phyloP scores from a whole-genome alignment of 1,140 invertebrate genomes.

The Caenorhabditis latens region DNA sequence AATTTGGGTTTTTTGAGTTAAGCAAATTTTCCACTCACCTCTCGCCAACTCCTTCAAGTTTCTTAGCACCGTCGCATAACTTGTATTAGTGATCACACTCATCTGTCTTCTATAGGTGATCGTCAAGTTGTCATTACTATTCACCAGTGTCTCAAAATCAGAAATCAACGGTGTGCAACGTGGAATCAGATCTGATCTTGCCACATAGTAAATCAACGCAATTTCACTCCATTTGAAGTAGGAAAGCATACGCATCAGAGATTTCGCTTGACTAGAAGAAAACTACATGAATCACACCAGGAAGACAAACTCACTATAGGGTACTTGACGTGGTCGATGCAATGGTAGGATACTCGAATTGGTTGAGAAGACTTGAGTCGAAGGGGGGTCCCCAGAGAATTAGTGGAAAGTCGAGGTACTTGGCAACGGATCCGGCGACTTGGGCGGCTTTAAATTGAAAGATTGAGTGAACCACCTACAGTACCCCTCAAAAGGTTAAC shows the following conservation, averaged over 20 bases:
- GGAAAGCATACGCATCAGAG: constrained; percentile 58
- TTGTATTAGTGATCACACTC: constrained; percentile 50
- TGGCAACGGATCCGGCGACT: constrained; percentile 59
- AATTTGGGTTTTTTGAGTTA: background rate
- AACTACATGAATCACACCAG: no score
- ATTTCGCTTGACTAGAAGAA: constrained; percentile 60
- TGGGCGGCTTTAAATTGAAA: constrained; percentile 42
- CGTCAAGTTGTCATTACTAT: constrained; percentile 55
- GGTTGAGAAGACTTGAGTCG: constrained; percentile 58
- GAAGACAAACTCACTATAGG: constrained; percentile 46
- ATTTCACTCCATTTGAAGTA: constrained; percentile 64
- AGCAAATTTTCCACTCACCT: background rate
- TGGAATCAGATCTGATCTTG: constrained; percentile 60
- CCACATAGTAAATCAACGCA: constrained; percentile 63
- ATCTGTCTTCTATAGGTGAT: constrained; percentile 52
- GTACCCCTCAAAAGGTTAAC: no score
- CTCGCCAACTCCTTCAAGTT: constrained; percentile 61
- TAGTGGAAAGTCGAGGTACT: constrained; percentile 68
- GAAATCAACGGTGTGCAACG: constrained; percentile 59
- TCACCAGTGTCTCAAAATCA: constrained; percentile 61
- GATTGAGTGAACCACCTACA: no score
- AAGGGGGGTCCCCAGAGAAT: constrained; percentile 68
- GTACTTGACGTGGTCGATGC: constrained; percentile 63
- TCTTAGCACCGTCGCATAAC: constrained; percentile 25
- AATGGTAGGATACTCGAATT: constrained; percentile 61